These are phyloP conservation scores for Wiebesia pumilae DNA, from an alignment of 1,140 invertebrate genomes.

Conservation along the genomic window DNA sequence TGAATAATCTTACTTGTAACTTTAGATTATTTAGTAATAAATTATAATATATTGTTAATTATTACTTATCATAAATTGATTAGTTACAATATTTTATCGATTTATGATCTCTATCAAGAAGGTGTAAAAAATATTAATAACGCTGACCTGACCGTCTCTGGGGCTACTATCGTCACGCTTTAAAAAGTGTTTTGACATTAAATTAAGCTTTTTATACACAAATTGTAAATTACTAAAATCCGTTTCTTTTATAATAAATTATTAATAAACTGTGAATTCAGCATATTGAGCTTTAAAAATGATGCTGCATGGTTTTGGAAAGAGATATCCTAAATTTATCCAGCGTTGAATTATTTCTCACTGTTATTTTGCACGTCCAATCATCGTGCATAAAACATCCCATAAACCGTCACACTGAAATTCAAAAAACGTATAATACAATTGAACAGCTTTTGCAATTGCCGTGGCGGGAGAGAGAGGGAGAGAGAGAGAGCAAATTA, in stretches of 20 bases:
- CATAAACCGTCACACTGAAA: background rate
- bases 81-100: background rate
- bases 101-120: background rate
- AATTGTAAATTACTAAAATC: too few relatives aligned
- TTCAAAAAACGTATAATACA: background rate
- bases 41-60: background rate
- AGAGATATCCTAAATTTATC: background rate
- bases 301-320: background rate
- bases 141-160: background rate
- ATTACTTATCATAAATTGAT: background rate
- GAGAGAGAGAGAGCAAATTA: slow-evolving; percentile 27
- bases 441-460: slow-evolving; percentile 36
- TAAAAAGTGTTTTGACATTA: too few relatives aligned
- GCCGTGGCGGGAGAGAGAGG: background rate
- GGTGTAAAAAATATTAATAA: background rate
- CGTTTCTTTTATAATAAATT: too few relatives aligned
- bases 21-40: background rate
- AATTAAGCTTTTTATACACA: too few relatives aligned
- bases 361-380: background rate
- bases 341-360: background rate
- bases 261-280: too few relatives aligned
- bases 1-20: background rate
- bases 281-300: background rate
- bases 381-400: background rate
- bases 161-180: too few relatives aligned